Base-by-base conservation (phyloP, 2,797 vertebrate species). In the Clarias laeviceps region DNA sequence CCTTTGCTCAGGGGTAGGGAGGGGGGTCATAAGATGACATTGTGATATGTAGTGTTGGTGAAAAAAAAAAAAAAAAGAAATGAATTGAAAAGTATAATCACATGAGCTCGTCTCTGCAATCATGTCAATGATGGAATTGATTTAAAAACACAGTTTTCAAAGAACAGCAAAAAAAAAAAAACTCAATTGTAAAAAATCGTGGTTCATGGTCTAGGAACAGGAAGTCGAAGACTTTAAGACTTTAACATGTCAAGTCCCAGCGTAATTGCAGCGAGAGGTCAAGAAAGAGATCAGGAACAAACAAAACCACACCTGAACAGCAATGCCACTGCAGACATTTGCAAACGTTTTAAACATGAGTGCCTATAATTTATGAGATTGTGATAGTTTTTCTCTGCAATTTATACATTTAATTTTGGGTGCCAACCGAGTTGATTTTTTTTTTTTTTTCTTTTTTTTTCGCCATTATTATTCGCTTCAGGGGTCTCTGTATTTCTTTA, bases 331-430 rank as follows among this genome's bases (percentile, higher is more conserved):
- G 78, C 29, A 82, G 32, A 80, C 70, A 50, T 50, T 50, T 81
- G 77, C 54, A 56, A 77, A 66, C 17, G 64, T 84, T 86, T 84
- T 40, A 65, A 86, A 88, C 73, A 86, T 27, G 82, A 98, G 98
- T 99, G 98, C 98, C 98, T 99, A 97, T 98, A 96, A 97, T 97
- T 98, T 97, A 94, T 87, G 66, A 89, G 57, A 78, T 64, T 54
- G 32, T 57, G 20, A 90, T 91, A 84, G 94, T 95, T 92, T 95
- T 93, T 94, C 95, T 95, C 54, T 65, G 22, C 15, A 9, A 65
- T 50, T 80, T 64, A 27, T 80, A 27, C 0, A 88, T 90, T n/a
- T 34, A 89, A 24, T 17, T 88, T 91, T 93, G 93, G 89, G 95
- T 99, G 97, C 97, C 97, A 98, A 95, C 93, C 92, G 93, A 94